Evolutionary conservation across 2,888 invertebrate genomes (phyloP), one percentile per base, ranked within the genome.

Genomic region (Unio pictorum): DNA sequence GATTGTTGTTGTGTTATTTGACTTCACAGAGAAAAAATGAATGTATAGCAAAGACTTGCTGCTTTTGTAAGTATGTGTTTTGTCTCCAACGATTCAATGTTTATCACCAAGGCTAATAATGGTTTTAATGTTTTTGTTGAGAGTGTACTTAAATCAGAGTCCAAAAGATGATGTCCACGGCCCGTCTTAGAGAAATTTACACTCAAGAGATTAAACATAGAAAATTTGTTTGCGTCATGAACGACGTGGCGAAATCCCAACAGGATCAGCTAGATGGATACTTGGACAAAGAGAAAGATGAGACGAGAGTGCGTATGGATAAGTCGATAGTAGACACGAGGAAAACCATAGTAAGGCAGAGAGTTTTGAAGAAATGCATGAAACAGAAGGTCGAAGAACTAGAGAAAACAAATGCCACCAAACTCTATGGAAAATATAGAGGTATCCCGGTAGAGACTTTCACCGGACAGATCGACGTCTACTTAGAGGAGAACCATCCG

Each of bases 191-290:
- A 26, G 61, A 64, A 30, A 61, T 78, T 8, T 57, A 77, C 56
- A 66, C 71, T 26, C 78, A 75, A 67, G 81, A 77, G 67, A 76
- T 77, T 56, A 72, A 74, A 45, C 73, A 78, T 61, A 66, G 81
- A 61, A 81, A 81, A 67, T 80, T 76, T 65, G 76, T 78, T 15
- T 80, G 79, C 65, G 75, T 81, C 55, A 74, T 80, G 68, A 81
- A 81, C 67, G 79, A 81, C 60, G 71, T 81, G n/a, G 74, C 72
- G 23, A 77, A 76, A 61, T 67, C 78, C 15, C 74, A 69, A 54
- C 76, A 74, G 45, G 73, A 73, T 3, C 67, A 73, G 26, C 74
- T 74, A 57, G 68, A 69, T 18, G 73, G 74, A 18, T 77, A 71
- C 34, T 74, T 81, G 17, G 73, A 73, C 2, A 74, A 74, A 5